Evolutionary conservation across 2,113 vertebrate species (phyloP).

Genomic region (Hemiscyllium ocellatum): DNA sequence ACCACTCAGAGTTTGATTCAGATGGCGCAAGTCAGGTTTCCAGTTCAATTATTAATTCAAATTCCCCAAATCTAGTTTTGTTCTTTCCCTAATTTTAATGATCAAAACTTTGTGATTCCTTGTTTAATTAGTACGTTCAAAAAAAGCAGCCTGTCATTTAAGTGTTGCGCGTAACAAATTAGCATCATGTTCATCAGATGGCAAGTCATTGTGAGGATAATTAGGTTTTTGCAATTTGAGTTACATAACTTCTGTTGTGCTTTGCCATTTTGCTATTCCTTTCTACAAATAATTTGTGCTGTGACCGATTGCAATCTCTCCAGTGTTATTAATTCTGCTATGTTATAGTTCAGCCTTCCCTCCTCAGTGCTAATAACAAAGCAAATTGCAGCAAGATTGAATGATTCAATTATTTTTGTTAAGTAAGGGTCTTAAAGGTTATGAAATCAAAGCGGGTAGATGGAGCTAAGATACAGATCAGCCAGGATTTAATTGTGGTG

Average conservation of each 20-base stretch:
- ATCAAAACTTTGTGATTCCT: not conserved
- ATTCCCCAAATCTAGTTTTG: not conserved
- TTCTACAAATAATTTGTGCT: not conserved
- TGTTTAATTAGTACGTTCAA: not conserved
- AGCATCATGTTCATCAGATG: not conserved
- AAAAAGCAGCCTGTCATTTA: not conserved
- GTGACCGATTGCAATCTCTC: not conserved
- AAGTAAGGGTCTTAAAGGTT: not conserved
- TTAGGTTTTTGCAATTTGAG: not conserved
- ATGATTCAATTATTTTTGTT: slow-evolving; percentile 14
- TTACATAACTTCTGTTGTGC: not conserved
- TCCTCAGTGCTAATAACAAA: not conserved
- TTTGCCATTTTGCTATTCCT: not conserved
- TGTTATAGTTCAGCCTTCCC: not conserved
- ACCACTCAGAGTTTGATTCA: not conserved
- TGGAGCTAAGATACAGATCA: not conserved
- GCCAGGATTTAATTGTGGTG: not conserved
- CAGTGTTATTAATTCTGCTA: not conserved
- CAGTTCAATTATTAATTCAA: not conserved
- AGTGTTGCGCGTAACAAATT: not conserved
- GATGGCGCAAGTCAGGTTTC: no score
- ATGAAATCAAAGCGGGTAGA: not conserved
- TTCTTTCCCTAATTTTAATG: slow-evolving; percentile 4
- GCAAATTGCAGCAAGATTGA: not conserved
- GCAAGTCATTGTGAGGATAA: not conserved